A percentile compares a stretch with the other conserved stretches of the same genome.
Evolutionary conservation across 2,113 vertebrate species (phyloP).

Genomic region (Puma concolor): DNA sequence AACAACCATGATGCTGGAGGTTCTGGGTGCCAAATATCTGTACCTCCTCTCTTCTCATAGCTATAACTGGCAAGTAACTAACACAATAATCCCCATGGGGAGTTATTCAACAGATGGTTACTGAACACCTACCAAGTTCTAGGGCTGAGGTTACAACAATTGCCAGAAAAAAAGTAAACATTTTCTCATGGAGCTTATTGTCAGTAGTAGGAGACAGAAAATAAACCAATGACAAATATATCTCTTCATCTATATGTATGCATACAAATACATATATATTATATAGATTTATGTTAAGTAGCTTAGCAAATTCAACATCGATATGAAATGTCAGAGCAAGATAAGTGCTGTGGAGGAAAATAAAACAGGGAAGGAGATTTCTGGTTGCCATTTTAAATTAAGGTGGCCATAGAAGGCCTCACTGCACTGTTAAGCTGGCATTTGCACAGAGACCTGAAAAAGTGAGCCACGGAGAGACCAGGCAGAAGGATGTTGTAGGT

Average conservation of each 20-base stretch:
- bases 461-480: not conserved
- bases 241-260: not conserved
- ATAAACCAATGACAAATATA: not conserved
- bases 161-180: not conserved
- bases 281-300: not conserved
- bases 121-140: not conserved
- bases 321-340: not conserved
- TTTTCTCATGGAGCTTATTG: not conserved
- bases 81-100: not conserved
- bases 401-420: not conserved
- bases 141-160: not conserved
- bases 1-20: not conserved
- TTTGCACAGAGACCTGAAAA: not conserved
- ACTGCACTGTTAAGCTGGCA: not conserved
- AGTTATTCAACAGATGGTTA: not conserved
- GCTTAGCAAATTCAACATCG: not conserved
- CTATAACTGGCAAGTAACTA: not conserved
- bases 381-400: not conserved
- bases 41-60: not conserved
- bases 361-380: not conserved
- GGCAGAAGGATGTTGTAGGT: not conserved
- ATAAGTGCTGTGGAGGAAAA: not conserved
- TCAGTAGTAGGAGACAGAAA: not conserved
- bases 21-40: not conserved
- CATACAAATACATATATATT: too few relatives aligned